Percentiles rank a stretch among this genome's conserved stretches.
Conservation (phyloP, 1,140 invertebrate genomes). For the Drosophila orosa region DNA sequence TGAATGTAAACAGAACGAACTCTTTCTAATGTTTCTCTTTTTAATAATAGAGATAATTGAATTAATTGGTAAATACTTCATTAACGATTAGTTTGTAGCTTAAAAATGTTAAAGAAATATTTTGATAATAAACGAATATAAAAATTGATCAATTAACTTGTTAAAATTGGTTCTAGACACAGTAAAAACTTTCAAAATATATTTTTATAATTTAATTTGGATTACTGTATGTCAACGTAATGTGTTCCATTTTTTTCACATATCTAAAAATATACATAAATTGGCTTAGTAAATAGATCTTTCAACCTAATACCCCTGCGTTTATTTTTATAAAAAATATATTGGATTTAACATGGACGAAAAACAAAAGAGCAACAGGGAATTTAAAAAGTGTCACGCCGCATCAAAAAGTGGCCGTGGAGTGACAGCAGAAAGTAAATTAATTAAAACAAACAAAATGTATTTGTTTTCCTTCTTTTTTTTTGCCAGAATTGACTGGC, state of each 20-base stretch:
- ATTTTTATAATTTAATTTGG: background rate
- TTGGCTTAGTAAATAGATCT: slow-evolving; percentile 1
- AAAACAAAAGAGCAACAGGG: background rate
- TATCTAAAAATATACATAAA: slow-evolving; percentile 1
- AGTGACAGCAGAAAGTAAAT: slow-evolving; percentile 23
- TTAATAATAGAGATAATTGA: background rate
- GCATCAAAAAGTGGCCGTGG: background rate
- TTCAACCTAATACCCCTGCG: background rate
- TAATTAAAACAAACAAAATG: slow-evolving; percentile 31
- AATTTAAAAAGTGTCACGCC: background rate
- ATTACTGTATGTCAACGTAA: background rate
- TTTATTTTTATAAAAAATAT: background rate
- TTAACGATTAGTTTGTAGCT: background rate
- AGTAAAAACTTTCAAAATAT: background rate
- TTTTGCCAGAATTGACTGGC: background rate
- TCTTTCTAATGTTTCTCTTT: background rate
- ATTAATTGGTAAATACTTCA: background rate
- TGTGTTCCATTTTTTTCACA: background rate
- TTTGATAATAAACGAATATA: background rate
- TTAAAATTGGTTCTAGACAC: background rate
- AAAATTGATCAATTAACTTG: background rate
- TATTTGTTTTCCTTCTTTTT: slow-evolving; percentile 10
- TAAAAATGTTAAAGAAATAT: background rate
- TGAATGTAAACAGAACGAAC: no score
- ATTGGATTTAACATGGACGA: background rate